A percentile compares a stretch with the other conserved stretches of the same genome.
phyloP scores from a whole-genome alignment of 2,888 invertebrate genomes.

The Spodoptera picta region DNA sequence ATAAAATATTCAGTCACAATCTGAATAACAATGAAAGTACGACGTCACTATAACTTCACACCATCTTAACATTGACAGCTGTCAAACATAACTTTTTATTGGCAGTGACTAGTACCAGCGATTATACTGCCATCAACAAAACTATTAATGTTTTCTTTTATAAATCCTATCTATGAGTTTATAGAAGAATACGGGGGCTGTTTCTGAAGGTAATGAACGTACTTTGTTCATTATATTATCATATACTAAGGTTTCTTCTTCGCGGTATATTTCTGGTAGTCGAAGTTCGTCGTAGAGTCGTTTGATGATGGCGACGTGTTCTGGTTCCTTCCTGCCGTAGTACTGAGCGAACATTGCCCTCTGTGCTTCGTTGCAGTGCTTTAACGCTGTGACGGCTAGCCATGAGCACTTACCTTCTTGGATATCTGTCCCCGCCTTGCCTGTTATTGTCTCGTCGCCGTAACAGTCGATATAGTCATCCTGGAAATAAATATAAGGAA shows the following conservation, averaged over 20 bases:
- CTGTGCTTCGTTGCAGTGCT: conserved; percentile 92
- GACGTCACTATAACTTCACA: too few species aligned
- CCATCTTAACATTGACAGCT: too few species aligned
- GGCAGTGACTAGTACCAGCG: too few species aligned
- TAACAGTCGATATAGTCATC: conserved; percentile 96
- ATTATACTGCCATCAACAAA: too few species aligned
- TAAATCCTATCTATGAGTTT: conserved; percentile 93
- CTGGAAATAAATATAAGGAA: conserved; percentile 63
- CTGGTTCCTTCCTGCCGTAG: conserved; percentile 91
- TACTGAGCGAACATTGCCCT: conserved; percentile 90
- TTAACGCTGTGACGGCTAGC: conserved; percentile 91
- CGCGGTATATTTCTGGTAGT: conserved; percentile 90
- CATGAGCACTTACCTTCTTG: conserved; percentile 97
- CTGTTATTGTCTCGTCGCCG: conserved; percentile 88
- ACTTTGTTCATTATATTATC: conserved; percentile 92
- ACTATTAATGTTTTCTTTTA: conserved; percentile 72
- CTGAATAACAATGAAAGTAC: too few species aligned
- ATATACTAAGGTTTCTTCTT: conserved; percentile 92
- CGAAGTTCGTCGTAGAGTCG: conserved; percentile 89
- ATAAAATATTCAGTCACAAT: not conserved
- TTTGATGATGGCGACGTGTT: conserved; percentile 86
- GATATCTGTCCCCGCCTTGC: conserved; percentile 71
- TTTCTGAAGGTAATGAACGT: conserved; percentile 91
- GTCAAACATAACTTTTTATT: too few species aligned
- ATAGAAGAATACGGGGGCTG: conserved; percentile 90